Evolutionary conservation across 2,888 invertebrate genomes (phyloP), one percentile per base, ranked within the genome.

Genomic region (Drosophila subquinaria): DNA sequence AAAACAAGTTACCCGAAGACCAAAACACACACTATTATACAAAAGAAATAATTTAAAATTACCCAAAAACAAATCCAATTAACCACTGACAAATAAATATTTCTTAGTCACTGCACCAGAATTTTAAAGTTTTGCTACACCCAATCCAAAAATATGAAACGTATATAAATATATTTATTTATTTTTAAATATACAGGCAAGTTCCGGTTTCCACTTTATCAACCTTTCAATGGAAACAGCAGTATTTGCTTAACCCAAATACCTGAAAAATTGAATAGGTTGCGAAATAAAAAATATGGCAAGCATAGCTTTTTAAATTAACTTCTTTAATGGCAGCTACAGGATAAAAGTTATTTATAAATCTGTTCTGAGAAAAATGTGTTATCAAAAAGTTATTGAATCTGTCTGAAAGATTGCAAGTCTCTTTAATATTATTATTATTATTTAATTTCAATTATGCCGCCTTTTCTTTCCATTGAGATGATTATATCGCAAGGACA

Each of bases 81-180:
- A 48, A 61, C 48, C 71, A 78, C 73, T 40, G 73, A 68, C 68
- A 73, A 63, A 17, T 38, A 47, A 61, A 60, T 45, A 65, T 56
- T 65, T 65, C 55, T 71, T 79, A 74, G 64, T 56, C 52, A 68
- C 33, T 78, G 78, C 78, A 78, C 80, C 60, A 63, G 65, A 72
- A 43, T 61, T 71, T 71, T 52, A 59, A 69, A 71, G 67, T 76
- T 75, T 60, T 79, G 69, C 81, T 66, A 80, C 75, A 78, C 69
- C 53, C 60, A 50, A 73, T 51, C 23, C 43, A 56, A 43, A 36
- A 45, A 50, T 36, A 48, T 42, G 61, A 61, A 69, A 59, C 20
- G 35, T 67, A 23, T 68, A 38, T 38, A 56, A 33, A 52, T 56
- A 52, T 60, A 40, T 63, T 23, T 52, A 53, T 78, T 84, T 56